Conservation (phyloP, 2,888 invertebrate genomes). For the Atrina japonica region DNA sequence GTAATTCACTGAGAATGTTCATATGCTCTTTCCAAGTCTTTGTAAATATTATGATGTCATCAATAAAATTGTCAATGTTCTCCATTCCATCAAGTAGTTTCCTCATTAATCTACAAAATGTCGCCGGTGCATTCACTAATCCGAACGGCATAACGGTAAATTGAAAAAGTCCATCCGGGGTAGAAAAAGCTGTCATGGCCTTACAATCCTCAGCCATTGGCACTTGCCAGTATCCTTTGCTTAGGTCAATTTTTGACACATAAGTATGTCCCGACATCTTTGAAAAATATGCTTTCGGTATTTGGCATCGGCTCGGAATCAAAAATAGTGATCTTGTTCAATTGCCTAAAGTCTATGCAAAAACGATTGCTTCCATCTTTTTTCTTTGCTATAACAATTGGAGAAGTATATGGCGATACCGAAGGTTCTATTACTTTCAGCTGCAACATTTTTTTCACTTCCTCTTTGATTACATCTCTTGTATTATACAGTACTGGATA, state of each 20-base stretch:
- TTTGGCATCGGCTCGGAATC: too few relatives aligned
- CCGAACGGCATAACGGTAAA: constrained; percentile 49
- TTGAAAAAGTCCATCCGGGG: constrained; percentile 42
- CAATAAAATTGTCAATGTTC: constrained; percentile 46
- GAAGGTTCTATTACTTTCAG: constrained; percentile 46
- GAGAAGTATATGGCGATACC: too few relatives aligned
- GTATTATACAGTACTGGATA: too few relatives aligned
- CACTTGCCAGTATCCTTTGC: constrained; percentile 59
- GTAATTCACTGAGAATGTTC: constrained; percentile 33
- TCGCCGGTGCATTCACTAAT: constrained; percentile 42
- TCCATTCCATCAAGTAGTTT: constrained; percentile 30
- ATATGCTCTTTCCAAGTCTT: constrained; percentile 48
- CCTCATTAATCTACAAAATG: constrained; percentile 23
- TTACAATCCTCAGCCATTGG: constrained; percentile 35
- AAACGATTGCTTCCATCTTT: too few relatives aligned
- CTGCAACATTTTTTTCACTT: too few relatives aligned
- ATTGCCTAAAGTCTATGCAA: too few relatives aligned
- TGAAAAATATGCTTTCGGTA: too few relatives aligned
- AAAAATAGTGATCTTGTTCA: too few relatives aligned
- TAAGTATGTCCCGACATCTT: too few relatives aligned
- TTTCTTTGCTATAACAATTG: too few relatives aligned
- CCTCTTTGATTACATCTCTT: too few relatives aligned
- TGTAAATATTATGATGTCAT: constrained; percentile 46
- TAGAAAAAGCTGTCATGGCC: constrained; percentile 46
- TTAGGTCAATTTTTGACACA: too few relatives aligned